Evolutionary conservation across 2,888 invertebrate species (phyloP).

Genomic region (Meloe dianella): DNA sequence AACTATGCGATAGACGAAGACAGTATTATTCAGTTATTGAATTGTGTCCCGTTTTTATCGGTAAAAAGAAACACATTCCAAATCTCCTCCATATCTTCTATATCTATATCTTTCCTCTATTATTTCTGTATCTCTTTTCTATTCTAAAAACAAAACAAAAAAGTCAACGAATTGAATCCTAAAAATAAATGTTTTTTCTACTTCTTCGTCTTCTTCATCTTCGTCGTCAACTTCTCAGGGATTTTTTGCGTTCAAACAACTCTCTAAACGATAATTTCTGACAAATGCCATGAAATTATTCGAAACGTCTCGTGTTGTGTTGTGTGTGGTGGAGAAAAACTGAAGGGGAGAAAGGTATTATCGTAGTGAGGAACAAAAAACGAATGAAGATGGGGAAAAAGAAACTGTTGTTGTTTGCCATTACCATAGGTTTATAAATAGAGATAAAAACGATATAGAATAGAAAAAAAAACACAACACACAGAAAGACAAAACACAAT

Average conservation of each 20-base stretch:
- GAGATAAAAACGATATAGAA: constrained; percentile 49
- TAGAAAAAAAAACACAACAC: neutral
- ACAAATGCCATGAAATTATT: constrained; percentile 12
- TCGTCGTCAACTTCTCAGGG: neutral
- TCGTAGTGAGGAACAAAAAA: neutral
- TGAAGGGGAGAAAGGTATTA: neutral
- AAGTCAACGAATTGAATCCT: neutral
- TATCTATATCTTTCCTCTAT: neutral
- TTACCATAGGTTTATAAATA: constrained; percentile 55
- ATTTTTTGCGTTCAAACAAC: constrained; percentile 10
- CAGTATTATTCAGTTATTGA: neutral
- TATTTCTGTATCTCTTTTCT: neutral
- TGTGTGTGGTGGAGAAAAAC: neutral
- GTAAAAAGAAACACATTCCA: neutral
- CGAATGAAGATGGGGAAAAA: constrained; percentile 4
- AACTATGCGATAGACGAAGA: neutral
- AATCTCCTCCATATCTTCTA: too few relatives aligned
- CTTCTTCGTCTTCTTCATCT: neutral
- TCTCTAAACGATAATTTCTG: constrained; percentile 11
- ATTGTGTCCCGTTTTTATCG: constrained; percentile 1
- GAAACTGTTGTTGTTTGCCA: constrained; percentile 20
- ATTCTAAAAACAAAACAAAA: neutral
- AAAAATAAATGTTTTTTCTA: constrained; percentile 1
- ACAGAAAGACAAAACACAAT: constrained; percentile 53
- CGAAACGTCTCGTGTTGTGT: constrained; percentile 10